phyloP scores from a whole-genome alignment of 2,888 invertebrate genomes.

The Drosophila atripex region DNA sequence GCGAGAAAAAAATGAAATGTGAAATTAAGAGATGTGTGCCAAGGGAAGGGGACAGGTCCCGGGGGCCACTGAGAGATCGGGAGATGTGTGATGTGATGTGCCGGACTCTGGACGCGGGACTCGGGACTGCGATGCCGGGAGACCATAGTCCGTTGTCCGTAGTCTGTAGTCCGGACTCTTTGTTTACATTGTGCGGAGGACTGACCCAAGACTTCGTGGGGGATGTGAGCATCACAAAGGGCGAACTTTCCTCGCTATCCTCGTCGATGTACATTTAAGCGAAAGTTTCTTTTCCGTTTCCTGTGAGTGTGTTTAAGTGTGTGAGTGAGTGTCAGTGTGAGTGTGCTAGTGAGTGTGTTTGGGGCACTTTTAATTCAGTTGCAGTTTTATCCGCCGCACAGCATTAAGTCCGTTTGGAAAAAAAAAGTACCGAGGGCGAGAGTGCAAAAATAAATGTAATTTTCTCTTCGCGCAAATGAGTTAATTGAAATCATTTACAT shows the following conservation, averaged over 20 bases:
- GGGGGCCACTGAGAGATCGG: constrained; percentile 41
- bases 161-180: constrained; percentile 48
- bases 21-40: constrained; percentile 72
- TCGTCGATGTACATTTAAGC: constrained; percentile 85
- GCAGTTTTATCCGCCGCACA: constrained; percentile 53
- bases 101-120: constrained; percentile 58
- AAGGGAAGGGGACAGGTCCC: constrained; percentile 7
- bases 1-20: constrained; percentile 60
- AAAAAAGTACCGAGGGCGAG: constrained; percentile 8
- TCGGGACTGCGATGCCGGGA: constrained; percentile 35
- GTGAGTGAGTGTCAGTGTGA: constrained; percentile 2
- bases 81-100: constrained; percentile 25
- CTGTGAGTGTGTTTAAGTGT: constrained; percentile 22
- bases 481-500: constrained; percentile 76
- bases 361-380: constrained; percentile 73
- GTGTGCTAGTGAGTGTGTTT: constrained; percentile 13
- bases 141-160: constrained; percentile 15
- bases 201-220: constrained; percentile 87
- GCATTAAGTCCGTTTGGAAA: constrained; percentile 70
- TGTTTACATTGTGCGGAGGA: constrained; percentile 80
- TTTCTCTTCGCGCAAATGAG: constrained; percentile 67
- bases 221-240: constrained; percentile 88
- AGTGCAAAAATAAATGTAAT: constrained; percentile 68
- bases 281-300: constrained; percentile 58
- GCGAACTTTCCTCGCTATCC: constrained; percentile 87